phyloP scores from a whole-genome alignment of 1,140 invertebrate species.

The Papilio dardanus region DNA sequence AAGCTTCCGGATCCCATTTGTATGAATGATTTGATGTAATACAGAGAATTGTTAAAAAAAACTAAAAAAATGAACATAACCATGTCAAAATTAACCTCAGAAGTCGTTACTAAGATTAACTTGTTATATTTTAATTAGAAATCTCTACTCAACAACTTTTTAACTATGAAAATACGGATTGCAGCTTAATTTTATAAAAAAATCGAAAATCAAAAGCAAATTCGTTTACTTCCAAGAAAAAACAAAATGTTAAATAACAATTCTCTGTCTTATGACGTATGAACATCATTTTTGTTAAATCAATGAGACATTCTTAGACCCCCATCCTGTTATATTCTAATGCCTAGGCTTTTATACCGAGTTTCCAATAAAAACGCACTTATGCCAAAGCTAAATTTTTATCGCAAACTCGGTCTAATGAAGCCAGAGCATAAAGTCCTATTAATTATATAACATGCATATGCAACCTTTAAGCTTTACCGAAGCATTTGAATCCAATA shows the following conservation, averaged over 20 bases:
- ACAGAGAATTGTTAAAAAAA: slow-evolving; percentile 4
- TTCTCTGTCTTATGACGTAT: background rate
- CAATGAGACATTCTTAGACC: background rate
- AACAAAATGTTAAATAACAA: background rate
- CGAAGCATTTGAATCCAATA: slow-evolving; percentile 12
- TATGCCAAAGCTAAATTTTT: too few species aligned
- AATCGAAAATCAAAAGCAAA: background rate
- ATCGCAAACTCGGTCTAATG: too few species aligned
- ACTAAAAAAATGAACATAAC: background rate
- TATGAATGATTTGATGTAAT: background rate
- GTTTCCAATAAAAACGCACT: too few species aligned
- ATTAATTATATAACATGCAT: slow-evolving; percentile 20
- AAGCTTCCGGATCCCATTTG: background rate
- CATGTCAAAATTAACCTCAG: too few species aligned
- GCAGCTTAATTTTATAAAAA: background rate
- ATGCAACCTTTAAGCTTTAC: slow-evolving; percentile 44
- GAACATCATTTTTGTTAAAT: background rate
- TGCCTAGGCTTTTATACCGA: too few species aligned
- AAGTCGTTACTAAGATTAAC: too few species aligned
- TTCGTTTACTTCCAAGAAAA: background rate
- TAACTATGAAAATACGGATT: background rate
- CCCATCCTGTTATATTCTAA: background rate
- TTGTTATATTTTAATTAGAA: background rate
- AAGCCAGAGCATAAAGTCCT: background rate
- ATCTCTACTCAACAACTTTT: background rate